These are phyloP conservation scores for Gambusia yucatana DNA, from an alignment of 2,797 vertebrate species.

Conservation along the genomic window DNA sequence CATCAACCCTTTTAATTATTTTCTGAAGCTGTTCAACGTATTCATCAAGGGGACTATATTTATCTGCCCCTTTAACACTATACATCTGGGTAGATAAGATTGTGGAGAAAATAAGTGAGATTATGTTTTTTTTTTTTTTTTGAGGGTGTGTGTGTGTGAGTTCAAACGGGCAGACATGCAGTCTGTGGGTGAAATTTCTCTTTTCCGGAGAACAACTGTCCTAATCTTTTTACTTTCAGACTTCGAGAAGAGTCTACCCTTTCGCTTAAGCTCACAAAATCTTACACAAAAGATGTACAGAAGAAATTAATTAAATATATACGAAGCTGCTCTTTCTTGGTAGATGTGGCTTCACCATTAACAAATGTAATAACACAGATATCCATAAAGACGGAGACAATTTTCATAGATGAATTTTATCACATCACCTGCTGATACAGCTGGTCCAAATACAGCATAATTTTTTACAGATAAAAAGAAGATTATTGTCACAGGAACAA, in stretches of 20 bases:
- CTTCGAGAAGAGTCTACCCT: conserved; percentile 26
- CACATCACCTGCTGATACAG: background rate
- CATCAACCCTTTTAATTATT: conserved; percentile 25
- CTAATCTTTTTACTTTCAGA: conserved; percentile 39
- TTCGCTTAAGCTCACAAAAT: background rate
- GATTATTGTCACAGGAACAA: background rate
- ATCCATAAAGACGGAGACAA: background rate
- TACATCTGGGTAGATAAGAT: conserved; percentile 15
- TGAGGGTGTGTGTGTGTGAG: background rate
- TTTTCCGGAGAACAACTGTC: conserved; percentile 35
- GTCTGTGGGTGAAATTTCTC: conserved; percentile 15
- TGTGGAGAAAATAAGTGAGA: background rate
- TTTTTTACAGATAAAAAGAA: background rate
- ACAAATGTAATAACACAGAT: background rate
- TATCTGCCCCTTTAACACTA: background rate
- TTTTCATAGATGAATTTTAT: background rate
- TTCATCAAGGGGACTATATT: conserved; percentile 5
- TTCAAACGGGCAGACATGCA: conserved; percentile 28
- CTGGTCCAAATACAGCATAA: background rate
- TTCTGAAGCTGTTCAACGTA: conserved; percentile 21
- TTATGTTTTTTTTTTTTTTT: background rate
- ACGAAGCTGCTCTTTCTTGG: background rate
- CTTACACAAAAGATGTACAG: background rate
- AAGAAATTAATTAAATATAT: background rate
- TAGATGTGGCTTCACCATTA: background rate